Evolutionary conservation across 2,888 invertebrate genomes (phyloP), one percentile per base, ranked within the genome.

Genomic region (Alloplasta piceator): DNA sequence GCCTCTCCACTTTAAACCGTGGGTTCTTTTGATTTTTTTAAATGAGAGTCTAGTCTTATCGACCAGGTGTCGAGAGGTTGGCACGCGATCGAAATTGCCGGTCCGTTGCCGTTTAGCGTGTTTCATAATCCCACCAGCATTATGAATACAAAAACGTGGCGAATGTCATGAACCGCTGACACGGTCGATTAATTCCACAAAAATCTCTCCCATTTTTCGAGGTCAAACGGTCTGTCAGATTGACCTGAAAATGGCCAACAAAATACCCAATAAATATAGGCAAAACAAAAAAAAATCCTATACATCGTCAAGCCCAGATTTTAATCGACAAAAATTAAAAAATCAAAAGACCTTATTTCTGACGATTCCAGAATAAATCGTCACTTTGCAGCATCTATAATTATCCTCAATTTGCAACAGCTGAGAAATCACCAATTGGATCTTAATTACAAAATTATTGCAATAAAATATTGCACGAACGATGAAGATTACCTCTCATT

Each of bases 151-250:
- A 39, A 14, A 16, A 38, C 38, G 14, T 48, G 43, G 70, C 56
- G 68, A 48, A 79, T 70, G 70, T 26, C 26, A 76, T 55, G 58
- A 7, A 52, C 43, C 43, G 70, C 63, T 79, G 70, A 79, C 79
- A 79, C 79, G 79, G 70, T 75, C 70, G 74, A 70, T 79, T 75
- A 66, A 79, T 70, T 79, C 64, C 43, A 64, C 74, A 60, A 70
- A 70, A 75, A 70, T 48, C n/a, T 39, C 48, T 9, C n/a, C 14
- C 55, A 38, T 41, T 26, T 26, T 60, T n/a, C 43, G 58, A 16
- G 46, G 36, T 38, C 26, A 39, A 67, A 36, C 50, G 26, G 56
- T 43, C 60, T 48, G 3, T 26, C 26, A 26, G 3, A 26, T 26
- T 26, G 26, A 26, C 26, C 26, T 26, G 3, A 26, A 26, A 26